Evolutionary conservation across 92 coral and sea anemone genomes (phyloP).

Genomic region (Parazoanthus swiftii): DNA sequence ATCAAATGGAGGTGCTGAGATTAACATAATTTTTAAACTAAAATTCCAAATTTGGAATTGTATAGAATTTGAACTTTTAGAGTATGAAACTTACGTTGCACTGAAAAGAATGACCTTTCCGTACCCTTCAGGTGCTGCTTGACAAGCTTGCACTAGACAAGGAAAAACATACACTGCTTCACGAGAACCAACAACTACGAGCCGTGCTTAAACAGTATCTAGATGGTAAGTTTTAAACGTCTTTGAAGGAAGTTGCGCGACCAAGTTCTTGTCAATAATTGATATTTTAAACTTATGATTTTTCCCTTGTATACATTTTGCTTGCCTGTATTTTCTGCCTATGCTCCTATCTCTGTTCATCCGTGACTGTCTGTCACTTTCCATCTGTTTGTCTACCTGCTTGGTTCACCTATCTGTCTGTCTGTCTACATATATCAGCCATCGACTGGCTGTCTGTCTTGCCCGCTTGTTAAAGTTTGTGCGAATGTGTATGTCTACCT

Average conservation of each 20-base stretch:
- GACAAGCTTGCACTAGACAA: conserved; percentile 95
- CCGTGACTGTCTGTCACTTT: not conserved
- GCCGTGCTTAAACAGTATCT: conserved; percentile 97
- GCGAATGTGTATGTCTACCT: not conserved
- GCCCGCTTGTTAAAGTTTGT: not conserved
- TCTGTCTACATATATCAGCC: not conserved
- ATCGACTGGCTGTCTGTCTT: not conserved
- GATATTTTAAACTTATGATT: not conserved
- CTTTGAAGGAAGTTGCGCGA: not conserved
- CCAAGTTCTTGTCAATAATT: not conserved
- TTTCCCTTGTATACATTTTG: not conserved
- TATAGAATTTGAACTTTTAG: no score
- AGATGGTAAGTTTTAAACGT: conserved; percentile 72
- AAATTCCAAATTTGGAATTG: not conserved
- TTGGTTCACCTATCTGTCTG: not conserved
- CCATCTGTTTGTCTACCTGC: not conserved
- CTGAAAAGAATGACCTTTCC: not conserved
- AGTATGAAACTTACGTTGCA: not conserved
- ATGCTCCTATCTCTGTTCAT: not conserved
- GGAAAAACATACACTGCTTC: conserved; percentile 89
- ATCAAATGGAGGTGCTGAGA: not conserved
- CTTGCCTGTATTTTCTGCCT: not conserved
- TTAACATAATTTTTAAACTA: no score
- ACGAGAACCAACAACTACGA: conserved; percentile 95
- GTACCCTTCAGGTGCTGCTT: conserved; percentile 71